Conservation (phyloP, 2,113 vertebrate genomes). For the Proteles cristata region DNA sequence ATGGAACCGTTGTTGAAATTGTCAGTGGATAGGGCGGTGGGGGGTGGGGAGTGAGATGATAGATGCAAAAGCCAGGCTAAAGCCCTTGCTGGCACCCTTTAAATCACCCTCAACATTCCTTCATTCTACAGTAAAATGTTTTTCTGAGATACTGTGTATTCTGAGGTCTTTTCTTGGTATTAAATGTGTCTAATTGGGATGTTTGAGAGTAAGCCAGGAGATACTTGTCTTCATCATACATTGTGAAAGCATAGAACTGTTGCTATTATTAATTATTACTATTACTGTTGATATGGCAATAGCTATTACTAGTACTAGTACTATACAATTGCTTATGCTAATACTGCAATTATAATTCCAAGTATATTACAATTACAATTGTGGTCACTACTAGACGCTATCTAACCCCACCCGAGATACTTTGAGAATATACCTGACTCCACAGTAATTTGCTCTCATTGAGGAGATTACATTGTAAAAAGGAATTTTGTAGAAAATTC, state of each 20-base stretch:
- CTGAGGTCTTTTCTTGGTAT: not conserved
- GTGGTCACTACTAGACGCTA: not conserved
- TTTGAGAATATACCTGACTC: not conserved
- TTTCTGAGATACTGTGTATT: not conserved
- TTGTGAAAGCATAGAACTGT: not conserved
- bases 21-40: fast-evolving
- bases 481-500: not conserved
- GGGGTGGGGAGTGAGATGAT: too few species aligned
- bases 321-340: not conserved
- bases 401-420: not conserved
- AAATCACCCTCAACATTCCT: not conserved
- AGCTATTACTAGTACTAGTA: not conserved
- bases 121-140: not conserved
- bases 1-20: not conserved
- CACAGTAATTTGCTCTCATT: not conserved
- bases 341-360: not conserved
- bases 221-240: not conserved
- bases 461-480: not conserved
- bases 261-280: not conserved
- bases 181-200: not conserved
- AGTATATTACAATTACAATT: not conserved
- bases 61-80: not conserved
- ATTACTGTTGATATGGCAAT: not conserved
- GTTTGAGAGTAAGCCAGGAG: not conserved
- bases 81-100: not conserved